phyloP scores from a whole-genome alignment of 2,113 vertebrate species.

The crab-eating macaque (Macaca fascicularis) region T2T-MFA8v1.1 NC_088381.1:80394501-80395000 shows the following conservation, averaged over 20 bases:
- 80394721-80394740: not conserved
- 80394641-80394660: constrained; percentile 71
- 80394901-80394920: not conserved
- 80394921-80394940: not conserved
- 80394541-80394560: constrained; percentile 75
- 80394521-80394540: constrained; percentile 72
- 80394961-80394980: not conserved
- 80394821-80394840: not conserved
- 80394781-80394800: not conserved
- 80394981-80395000: not conserved
- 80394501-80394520: constrained; percentile 76
- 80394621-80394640: constrained; percentile 72
- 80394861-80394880: not conserved
- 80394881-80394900: not conserved
- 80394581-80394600: constrained; percentile 74
- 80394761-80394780: fast-evolving
- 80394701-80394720: constrained; percentile 56
- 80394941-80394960: not conserved
- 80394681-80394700: constrained; percentile 41
- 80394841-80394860: not conserved
- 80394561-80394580: constrained; percentile 79
- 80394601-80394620: constrained; percentile 78
- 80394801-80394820: too few species aligned
- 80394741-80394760: not conserved
- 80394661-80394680: not conserved